Conservation (phyloP, 2,797 vertebrate species). For the Sorex maritimensis region DNA sequence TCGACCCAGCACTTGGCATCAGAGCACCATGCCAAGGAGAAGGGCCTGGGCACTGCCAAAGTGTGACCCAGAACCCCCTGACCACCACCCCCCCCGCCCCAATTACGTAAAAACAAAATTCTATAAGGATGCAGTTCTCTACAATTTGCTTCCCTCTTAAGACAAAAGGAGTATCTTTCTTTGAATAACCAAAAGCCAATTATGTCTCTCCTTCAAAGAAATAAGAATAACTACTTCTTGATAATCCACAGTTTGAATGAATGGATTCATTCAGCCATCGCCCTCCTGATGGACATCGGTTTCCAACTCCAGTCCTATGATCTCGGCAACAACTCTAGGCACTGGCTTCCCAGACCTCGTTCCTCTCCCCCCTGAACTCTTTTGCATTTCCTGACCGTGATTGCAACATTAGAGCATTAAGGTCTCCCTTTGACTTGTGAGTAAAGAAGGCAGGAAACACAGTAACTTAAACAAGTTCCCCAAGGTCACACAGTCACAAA, state of each 20-base stretch:
- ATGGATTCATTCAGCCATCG: slow-evolving; percentile 34
- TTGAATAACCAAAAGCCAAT: slow-evolving; percentile 19
- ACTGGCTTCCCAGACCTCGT: background rate
- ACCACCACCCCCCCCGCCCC: too few relatives aligned
- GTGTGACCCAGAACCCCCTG: too few relatives aligned
- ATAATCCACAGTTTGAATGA: background rate
- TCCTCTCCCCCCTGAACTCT: slow-evolving; percentile 17
- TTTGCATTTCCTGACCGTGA: slow-evolving; percentile 16
- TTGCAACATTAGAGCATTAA: too few relatives aligned
- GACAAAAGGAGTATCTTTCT: background rate
- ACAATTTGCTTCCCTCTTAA: slow-evolving; percentile 51
- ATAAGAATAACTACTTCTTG: background rate
- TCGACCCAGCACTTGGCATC: too few relatives aligned
- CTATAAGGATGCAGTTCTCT: background rate
- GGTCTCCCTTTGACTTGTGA: too few relatives aligned
- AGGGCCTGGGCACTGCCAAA: too few relatives aligned
- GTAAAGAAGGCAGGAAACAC: background rate
- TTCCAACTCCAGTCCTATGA: background rate
- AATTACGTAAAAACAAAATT: too few relatives aligned
- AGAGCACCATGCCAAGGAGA: too few relatives aligned
- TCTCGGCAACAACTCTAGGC: background rate
- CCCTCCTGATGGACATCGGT: background rate
- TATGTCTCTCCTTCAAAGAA: background rate
- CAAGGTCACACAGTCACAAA: background rate
- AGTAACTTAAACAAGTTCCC: slow-evolving; percentile 30